phyloP scores from a whole-genome alignment of 2,797 vertebrate species.

The Tympanoctomys barrerae region DNA sequence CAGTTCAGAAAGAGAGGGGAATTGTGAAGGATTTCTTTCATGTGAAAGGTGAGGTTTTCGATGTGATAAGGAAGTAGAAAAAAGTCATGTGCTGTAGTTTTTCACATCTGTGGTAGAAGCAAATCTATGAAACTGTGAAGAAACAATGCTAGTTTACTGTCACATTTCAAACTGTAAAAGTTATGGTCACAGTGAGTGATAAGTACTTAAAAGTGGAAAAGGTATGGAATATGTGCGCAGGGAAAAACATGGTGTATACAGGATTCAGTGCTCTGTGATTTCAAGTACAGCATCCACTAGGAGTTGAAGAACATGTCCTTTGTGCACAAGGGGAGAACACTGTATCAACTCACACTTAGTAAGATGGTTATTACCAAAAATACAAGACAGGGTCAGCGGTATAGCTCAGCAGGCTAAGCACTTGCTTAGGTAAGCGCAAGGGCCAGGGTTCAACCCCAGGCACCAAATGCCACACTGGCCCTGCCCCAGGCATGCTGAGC shows the following conservation, averaged over 20 bases:
- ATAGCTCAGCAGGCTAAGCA: too few species aligned
- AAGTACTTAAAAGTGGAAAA: not conserved
- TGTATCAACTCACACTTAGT: not conserved
- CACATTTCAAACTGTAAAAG: not conserved
- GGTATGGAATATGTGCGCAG: too few species aligned
- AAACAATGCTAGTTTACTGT: not conserved
- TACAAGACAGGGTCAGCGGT: not conserved
- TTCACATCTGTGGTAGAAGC: not conserved
- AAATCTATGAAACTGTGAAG: not conserved
- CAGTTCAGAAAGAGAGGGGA: not conserved
- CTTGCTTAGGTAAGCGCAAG: too few species aligned
- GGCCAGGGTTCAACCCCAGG: too few species aligned
- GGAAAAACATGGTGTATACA: not conserved
- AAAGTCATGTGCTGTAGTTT: not conserved
- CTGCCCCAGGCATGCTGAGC: too few species aligned
- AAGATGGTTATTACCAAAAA: not conserved
- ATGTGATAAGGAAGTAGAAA: not conserved
- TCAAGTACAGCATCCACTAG: not conserved
- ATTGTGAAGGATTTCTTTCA: not conserved
- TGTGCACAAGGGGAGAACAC: not conserved
- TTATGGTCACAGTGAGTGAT: not conserved
- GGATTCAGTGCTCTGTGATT: not conserved
- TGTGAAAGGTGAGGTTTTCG: not conserved
- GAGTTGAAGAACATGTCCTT: not conserved
- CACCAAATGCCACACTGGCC: too few species aligned